Evolutionary conservation across 2,888 invertebrate species (phyloP), one percentile per base, ranked within the genome.

Genomic region (Diplazon laetatorius): DNA sequence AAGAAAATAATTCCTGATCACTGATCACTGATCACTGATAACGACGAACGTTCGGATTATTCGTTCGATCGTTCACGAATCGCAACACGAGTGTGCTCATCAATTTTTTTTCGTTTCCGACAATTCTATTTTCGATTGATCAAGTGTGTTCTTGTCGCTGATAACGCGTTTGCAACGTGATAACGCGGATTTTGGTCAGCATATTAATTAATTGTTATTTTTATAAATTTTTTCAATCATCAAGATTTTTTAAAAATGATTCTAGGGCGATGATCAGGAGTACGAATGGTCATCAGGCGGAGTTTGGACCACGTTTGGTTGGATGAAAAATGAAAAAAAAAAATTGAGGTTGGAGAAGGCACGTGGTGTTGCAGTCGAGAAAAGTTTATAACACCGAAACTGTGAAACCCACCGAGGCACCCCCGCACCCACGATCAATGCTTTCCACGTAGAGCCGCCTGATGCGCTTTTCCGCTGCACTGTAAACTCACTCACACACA

Each of bases 341-440:
- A 25, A 44, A 65, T 57, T 50, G 77, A 66, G 66, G 74, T 30
- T 6, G 16, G 30, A 57, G 46, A 80, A 80, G 80, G 80, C 80
- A 80, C 80, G 80, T 80, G 80, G 78, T 80, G 78, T 74, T 80
- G 80, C 80, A 78, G 78, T 78, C 80, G 78, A n/a, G n/a, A n/a
- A n/a, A n/a, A 70, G 78, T 74, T 73, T 80, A 60, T 74, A 78
- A 65, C 42, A 70, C 46, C 44, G 46, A 65, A 74, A 65, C 65
- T 39, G 69, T 66, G 75, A 71, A 71, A n/a, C n/a, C 50, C 74
- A 70, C 59, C 65, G 70, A 39, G 42, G 22, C 55, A 39, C n/a
- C 52, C 59, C 39, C 50, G 62, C 70, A 68, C 73, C 68, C 77
- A 66, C 78, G 78, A 78, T 78, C 78, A 75, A 78, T 78, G 78